Evolutionary conservation across 2,888 invertebrate genomes (phyloP).

Genomic region (Notocelia uddmanniana): DNA sequence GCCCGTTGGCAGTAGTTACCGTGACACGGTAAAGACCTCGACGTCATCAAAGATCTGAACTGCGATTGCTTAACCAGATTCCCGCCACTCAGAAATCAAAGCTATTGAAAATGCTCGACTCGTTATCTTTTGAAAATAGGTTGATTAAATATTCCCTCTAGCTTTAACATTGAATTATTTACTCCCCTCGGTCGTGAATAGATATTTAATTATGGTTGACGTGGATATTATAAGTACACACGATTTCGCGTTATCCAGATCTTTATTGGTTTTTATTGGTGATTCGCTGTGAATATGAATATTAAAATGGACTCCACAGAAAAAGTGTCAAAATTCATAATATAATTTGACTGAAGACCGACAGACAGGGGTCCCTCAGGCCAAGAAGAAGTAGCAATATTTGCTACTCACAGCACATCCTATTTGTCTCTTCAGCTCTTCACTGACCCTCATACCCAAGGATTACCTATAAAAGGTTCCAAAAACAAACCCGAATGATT

Average conservation of each 20-base stretch:
- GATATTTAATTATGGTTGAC: conserved; percentile 24
- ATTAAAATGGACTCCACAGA: background rate
- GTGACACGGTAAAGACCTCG: background rate
- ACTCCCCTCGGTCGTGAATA: background rate
- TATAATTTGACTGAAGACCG: conserved; percentile 55
- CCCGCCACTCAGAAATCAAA: conserved; percentile 33
- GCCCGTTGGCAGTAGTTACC: too few relatives aligned
- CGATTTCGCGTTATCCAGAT: background rate
- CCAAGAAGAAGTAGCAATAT: conserved; percentile 51
- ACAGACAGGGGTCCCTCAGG: conserved; percentile 50
- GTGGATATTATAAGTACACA: background rate
- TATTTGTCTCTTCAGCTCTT: too few relatives aligned
- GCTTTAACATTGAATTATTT: conserved; percentile 29
- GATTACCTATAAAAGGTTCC: conserved; percentile 27
- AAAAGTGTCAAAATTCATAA: conserved; percentile 49
- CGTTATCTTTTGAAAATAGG: conserved; percentile 27
- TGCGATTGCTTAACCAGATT: conserved; percentile 19
- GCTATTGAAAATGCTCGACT: conserved; percentile 27
- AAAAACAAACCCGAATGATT: conserved; percentile 23
- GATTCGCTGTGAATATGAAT: too few relatives aligned
- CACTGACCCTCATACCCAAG: conserved; percentile 9
- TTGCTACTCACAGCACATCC: conserved; percentile 50
- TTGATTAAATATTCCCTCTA: conserved; percentile 38
- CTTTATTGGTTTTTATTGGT: background rate
- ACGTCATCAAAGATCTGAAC: conserved; percentile 14